Evolutionary conservation across 2,888 invertebrate genomes (phyloP).

Genomic region (Drosophila yooni): DNA sequence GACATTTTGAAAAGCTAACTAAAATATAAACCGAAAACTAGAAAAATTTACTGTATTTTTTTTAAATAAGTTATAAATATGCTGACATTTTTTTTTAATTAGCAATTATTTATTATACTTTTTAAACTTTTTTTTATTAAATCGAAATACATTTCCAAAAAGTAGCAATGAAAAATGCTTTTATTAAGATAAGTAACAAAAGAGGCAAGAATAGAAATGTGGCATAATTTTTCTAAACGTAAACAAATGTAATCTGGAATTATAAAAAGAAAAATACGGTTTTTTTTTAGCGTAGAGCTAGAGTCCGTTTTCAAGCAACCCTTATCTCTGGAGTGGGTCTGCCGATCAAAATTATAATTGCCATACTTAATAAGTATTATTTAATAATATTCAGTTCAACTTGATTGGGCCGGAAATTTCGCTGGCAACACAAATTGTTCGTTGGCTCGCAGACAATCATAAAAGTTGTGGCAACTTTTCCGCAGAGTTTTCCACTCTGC

Average conservation of each 20-base stretch:
- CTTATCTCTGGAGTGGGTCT: background rate
- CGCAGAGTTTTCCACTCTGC: conserved; percentile 19
- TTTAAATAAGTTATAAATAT: background rate
- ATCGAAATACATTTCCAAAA: background rate
- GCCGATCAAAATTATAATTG: background rate
- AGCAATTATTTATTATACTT: background rate
- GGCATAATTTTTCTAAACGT: no score
- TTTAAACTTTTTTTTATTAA: background rate
- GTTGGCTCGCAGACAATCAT: background rate
- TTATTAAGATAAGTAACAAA: background rate
- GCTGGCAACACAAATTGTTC: background rate
- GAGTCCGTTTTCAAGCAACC: background rate
- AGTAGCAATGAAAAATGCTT: background rate
- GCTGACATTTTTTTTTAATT: background rate
- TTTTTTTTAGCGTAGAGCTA: background rate
- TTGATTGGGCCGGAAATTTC: background rate
- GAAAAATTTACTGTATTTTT: background rate
- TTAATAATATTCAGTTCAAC: background rate
- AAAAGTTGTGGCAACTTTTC: conserved; percentile 11
- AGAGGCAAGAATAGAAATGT: no score
- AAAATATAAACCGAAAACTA: background rate
- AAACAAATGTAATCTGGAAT: background rate
- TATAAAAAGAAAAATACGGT: background rate
- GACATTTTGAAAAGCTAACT: background rate
- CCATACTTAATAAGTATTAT: background rate